Evolutionary conservation across 2,797 vertebrate genomes (phyloP), one percentile per base, ranked within the genome.

Genomic region (Semaprochilodus insignis): DNA sequence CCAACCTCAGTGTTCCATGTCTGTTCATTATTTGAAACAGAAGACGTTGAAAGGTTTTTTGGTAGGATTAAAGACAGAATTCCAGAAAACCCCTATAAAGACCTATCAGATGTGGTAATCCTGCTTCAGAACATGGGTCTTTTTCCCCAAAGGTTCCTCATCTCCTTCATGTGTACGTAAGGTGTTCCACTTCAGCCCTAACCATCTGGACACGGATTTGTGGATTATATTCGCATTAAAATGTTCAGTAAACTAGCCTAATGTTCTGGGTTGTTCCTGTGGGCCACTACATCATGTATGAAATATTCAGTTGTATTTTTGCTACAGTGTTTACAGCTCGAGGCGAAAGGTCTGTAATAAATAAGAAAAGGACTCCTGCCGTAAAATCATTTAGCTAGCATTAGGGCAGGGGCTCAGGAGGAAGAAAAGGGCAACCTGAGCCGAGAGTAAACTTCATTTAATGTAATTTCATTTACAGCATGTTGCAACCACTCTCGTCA

Each of bases 141-240:
- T 59, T 6, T n/a, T 62, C 17, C 36, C 19, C 36, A 16, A 27
- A 31, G 31, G 19, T 59, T 69, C 51, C 2, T 25, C 44, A 52
- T 55, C 52, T 7, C 59, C 51, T 44, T 51, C 23, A 27, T 1
- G 21, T 60, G 19, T 31, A 31, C 51, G 70, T 44, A 10, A 31
- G 11, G 48, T 44, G 10, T 66, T 74, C 6, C 54, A 34, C 23
- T 27, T n/a, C 5, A 25, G 21, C 67, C 48, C 25, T 17, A 5
- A 27, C 25, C 27, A 70, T 73, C 59, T 34, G 25, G 55, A 72
- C 55, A 55, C 17, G n/a, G 52, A 69, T 75, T 59, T 69, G 36
- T 69, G 52, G 63, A 57, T 75, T n/a, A 51, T 75, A 57, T 34
- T 69, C 13, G 59, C 25, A 69, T 67, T 55, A 40, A 81, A 81